Evolutionary conservation across 2,797 vertebrate species (phyloP).

Genomic region (Eupleurogrammus muticus): DNA sequence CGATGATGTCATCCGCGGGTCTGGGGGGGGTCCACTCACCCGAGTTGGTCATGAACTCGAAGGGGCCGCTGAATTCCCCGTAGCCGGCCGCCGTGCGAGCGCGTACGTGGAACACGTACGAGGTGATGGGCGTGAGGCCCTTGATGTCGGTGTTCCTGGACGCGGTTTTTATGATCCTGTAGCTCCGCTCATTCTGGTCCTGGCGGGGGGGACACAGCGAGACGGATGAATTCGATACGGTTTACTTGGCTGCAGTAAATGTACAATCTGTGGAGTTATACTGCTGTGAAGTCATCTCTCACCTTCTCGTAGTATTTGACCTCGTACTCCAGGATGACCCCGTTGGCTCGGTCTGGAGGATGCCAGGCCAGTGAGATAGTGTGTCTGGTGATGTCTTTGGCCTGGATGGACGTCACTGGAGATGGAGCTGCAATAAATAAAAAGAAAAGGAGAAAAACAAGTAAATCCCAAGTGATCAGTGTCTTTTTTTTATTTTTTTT

Average conservation of each 20-base stretch:
- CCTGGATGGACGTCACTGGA: slow-evolving; percentile 93
- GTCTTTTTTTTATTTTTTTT: slow-evolving; percentile 56
- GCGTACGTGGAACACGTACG: slow-evolving; percentile 96
- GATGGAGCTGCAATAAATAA: slow-evolving; percentile 88
- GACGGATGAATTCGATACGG: not conserved
- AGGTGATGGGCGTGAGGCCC: slow-evolving; percentile 94
- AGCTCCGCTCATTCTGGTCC: slow-evolving; percentile 98
- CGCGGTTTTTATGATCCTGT: slow-evolving; percentile 94
- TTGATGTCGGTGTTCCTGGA: slow-evolving; percentile 94
- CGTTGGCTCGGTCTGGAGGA: slow-evolving; percentile 95
- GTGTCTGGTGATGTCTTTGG: slow-evolving; percentile 96
- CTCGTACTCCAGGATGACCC: slow-evolving; percentile 97
- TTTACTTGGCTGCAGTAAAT: not conserved
- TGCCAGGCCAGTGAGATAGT: slow-evolving; percentile 95
- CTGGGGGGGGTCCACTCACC: slow-evolving; percentile 78
- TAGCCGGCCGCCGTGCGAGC: slow-evolving; percentile 96
- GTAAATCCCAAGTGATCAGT: slow-evolving; percentile 8
- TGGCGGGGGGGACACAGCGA: slow-evolving; percentile 57
- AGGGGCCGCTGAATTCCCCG: slow-evolving; percentile 94
- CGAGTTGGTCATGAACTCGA: slow-evolving; percentile 97
- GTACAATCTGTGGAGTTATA: not conserved
- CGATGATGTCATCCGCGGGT: slow-evolving; percentile 17
- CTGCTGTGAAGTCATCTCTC: slow-evolving; percentile 28
- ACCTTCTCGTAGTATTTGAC: slow-evolving; percentile 99
- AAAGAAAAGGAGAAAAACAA: slow-evolving; percentile 23